Conservation (phyloP, 2,888 invertebrate species). For the Cephus pulcher region DNA sequence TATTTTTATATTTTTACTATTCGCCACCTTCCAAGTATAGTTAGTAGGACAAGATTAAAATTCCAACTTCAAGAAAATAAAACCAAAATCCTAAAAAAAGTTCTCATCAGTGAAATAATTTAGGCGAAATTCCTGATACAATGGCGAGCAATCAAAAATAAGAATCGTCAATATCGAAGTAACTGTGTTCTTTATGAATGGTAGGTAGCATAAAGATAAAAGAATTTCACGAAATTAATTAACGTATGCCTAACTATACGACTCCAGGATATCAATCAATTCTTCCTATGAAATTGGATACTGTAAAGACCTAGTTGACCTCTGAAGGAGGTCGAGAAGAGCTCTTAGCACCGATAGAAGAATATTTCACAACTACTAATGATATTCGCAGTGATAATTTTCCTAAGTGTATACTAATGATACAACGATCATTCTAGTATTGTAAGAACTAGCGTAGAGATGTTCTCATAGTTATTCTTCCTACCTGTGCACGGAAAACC, state of each 20-base stretch:
- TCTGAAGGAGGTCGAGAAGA: slow-evolving; percentile 30
- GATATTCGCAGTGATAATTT: neutral
- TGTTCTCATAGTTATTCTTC: slow-evolving; percentile 29
- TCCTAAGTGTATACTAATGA: neutral
- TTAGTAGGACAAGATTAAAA: neutral
- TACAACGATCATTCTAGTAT: neutral
- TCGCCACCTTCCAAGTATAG: neutral
- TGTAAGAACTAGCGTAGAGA: neutral
- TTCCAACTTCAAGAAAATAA: neutral
- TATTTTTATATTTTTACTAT: slow-evolving; percentile 7
- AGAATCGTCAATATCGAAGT: neutral
- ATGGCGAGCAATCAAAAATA: neutral
- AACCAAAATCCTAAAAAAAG: neutral
- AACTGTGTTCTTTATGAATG: neutral
- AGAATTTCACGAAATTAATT: neutral
- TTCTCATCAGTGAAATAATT: neutral
- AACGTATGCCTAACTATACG: neutral
- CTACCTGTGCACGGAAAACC: slow-evolving; percentile 83
- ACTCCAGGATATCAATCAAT: neutral
- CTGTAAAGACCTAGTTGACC: slow-evolving; percentile 25
- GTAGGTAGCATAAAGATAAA: neutral
- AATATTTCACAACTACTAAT: neutral
- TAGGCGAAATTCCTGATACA: neutral
- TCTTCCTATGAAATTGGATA: neutral
- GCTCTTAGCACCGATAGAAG: neutral